A percentile compares a stretch with the other conserved stretches of the same genome.
phyloP scores from a whole-genome alignment of 92 coral and sea anemone genomes.

The Parazoanthus swiftii region DNA sequence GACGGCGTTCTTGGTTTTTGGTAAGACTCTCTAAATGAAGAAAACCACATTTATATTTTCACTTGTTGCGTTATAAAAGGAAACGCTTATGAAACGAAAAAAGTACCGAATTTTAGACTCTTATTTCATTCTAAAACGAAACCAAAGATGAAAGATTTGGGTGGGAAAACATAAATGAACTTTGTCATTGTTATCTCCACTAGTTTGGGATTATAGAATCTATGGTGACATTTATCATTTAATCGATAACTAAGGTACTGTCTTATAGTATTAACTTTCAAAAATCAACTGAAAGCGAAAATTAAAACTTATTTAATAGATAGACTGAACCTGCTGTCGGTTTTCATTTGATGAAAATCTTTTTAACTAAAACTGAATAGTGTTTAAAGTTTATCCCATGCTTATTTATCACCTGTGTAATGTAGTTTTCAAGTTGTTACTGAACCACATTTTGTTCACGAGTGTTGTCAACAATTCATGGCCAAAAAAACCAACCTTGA shows the following conservation, averaged over 20 bases:
- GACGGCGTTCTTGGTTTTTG: neutral
- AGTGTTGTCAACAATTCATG: neutral
- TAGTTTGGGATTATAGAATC: neutral
- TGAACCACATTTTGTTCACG: neutral
- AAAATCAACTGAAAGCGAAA: neutral
- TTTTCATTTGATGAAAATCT: too few species aligned
- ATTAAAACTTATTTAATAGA: neutral
- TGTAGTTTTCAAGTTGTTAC: neutral
- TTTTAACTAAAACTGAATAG: too few species aligned
- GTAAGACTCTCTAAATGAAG: neutral
- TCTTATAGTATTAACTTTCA: neutral
- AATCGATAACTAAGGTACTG: too few species aligned
- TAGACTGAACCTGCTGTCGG: too few species aligned
- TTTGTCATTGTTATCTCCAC: too few species aligned
- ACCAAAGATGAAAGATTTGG: neutral
- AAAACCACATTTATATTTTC: neutral
- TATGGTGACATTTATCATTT: too few species aligned
- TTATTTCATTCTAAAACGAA: neutral
- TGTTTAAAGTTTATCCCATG: too few species aligned
- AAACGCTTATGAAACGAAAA: neutral
- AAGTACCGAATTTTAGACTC: too few species aligned
- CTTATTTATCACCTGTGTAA: neutral
- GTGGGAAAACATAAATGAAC: neutral
- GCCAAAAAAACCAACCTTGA: neutral
- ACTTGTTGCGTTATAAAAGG: neutral